Conservation (phyloP, 2,797 vertebrate genomes). For the Ptychadena robeensis region DNA sequence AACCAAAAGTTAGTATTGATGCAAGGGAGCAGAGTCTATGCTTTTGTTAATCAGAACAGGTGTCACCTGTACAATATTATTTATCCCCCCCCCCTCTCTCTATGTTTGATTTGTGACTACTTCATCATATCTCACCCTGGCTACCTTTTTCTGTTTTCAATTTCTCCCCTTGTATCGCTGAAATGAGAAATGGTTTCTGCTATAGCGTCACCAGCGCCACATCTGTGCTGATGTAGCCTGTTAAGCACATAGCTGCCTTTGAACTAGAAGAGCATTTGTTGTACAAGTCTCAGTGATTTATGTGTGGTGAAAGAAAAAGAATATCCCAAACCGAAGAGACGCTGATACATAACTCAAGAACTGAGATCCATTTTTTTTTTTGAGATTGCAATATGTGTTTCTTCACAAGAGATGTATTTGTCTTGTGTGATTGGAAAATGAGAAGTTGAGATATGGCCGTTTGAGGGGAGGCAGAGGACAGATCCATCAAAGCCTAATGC, state of each 20-base stretch:
- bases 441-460: too few relatives aligned
- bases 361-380: neutral
- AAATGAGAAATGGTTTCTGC: neutral
- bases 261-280: constrained; percentile 2
- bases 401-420: neutral
- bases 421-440: too few relatives aligned
- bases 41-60: neutral
- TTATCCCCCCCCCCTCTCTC: neutral
- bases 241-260: constrained; percentile 31
- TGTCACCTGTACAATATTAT: neutral
- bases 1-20: too few relatives aligned
- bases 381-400: neutral
- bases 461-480: too few relatives aligned
- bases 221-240: constrained; percentile 29
- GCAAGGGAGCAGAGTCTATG: neutral
- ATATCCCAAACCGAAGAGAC: constrained; percentile 22
- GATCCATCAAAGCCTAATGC: too few relatives aligned
- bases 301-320: neutral
- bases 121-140: constrained; percentile 7
- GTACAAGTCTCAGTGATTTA: constrained; percentile 18
- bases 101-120: neutral
- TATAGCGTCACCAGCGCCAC: constrained; percentile 13
- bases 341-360: neutral
- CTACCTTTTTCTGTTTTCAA: constrained; percentile 31
- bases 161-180: constrained; percentile 16